Evolutionary conservation across 2,888 invertebrate genomes (phyloP).

Genomic region (Spatulosminthurus flaviceps): DNA sequence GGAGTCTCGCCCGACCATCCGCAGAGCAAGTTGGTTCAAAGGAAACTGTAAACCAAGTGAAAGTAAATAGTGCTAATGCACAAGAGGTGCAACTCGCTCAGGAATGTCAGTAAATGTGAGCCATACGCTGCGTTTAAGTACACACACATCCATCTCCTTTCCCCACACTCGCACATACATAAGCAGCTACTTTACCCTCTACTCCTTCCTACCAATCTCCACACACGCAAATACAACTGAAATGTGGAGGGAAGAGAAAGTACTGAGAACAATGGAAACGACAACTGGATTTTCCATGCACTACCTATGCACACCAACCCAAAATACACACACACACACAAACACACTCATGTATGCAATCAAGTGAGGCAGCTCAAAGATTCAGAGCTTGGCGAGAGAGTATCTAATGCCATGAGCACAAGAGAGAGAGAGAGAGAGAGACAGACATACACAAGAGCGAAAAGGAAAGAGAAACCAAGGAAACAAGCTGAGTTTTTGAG

Average conservation of each 20-base stretch:
- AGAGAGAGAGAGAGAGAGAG: slow-evolving; percentile 16
- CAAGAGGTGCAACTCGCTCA: slow-evolving; percentile 1
- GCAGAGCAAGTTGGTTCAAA: neutral
- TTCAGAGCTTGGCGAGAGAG: neutral
- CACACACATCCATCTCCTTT: slow-evolving; percentile 6
- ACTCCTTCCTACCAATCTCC: neutral
- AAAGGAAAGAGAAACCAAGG: slow-evolving; percentile 8
- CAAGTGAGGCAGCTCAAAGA: neutral
- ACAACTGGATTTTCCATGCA: slow-evolving; percentile 22
- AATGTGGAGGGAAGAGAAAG: neutral
- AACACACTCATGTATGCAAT: neutral
- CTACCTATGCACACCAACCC: slow-evolving; percentile 20
- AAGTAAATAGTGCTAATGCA: slow-evolving; percentile 14
- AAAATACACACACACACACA: slow-evolving; percentile 14
- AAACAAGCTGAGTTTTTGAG: neutral
- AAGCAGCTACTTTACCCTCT: no score
- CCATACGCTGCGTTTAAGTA: neutral
- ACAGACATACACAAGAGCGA: no score
- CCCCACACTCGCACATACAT: no score
- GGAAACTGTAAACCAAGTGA: slow-evolving; percentile 9
- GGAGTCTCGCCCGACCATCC: slow-evolving; percentile 14
- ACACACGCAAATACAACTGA: neutral
- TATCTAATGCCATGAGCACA: slow-evolving; percentile 1
- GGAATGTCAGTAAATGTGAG: neutral
- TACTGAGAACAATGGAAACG: slow-evolving; percentile 7